Evolutionary conservation across 2,113 vertebrate genomes (phyloP).

Genomic region (Indri indri): DNA sequence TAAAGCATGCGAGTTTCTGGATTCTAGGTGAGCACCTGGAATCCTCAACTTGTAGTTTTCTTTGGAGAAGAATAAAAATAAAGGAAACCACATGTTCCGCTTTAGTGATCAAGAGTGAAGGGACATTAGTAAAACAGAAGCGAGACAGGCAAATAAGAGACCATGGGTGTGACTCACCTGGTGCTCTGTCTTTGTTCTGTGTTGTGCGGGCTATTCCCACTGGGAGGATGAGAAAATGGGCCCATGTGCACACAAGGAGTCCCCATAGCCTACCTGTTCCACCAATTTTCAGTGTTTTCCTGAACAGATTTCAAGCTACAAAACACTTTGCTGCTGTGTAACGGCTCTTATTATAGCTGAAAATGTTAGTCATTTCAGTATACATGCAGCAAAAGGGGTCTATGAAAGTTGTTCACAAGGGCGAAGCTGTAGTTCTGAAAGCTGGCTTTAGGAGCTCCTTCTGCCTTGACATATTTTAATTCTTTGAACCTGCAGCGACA

Average conservation of each 20-base stretch:
- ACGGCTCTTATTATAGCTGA: slow-evolving; percentile 47
- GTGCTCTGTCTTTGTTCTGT: neutral
- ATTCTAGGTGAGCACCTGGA: neutral
- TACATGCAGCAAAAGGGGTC: slow-evolving; percentile 49
- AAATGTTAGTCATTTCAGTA: slow-evolving; percentile 73
- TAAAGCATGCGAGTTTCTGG: neutral
- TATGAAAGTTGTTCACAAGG: slow-evolving; percentile 74
- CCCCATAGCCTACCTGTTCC: neutral
- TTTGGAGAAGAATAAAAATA: slow-evolving; percentile 25
- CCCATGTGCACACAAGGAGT: neutral
- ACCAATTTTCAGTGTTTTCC: slow-evolving; percentile 36
- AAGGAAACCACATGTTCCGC: neutral
- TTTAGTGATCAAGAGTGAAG: neutral
- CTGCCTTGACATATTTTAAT: slow-evolving; percentile 67
- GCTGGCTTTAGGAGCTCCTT: slow-evolving; percentile 24
- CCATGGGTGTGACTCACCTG: fast-evolving
- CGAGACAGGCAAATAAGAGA: neutral
- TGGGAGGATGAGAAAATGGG: neutral
- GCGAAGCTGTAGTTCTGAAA: neutral
- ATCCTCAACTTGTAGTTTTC: neutral
- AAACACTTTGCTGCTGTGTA: slow-evolving; percentile 56
- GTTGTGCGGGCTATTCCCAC: neutral
- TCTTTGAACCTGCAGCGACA: slow-evolving; percentile 52
- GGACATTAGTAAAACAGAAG: neutral
- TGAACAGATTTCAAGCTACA: slow-evolving; percentile 63